These are phyloP conservation scores for Arion vulgaris DNA, from an alignment of 1,140 invertebrate species.

Conservation along the genomic window DNA sequence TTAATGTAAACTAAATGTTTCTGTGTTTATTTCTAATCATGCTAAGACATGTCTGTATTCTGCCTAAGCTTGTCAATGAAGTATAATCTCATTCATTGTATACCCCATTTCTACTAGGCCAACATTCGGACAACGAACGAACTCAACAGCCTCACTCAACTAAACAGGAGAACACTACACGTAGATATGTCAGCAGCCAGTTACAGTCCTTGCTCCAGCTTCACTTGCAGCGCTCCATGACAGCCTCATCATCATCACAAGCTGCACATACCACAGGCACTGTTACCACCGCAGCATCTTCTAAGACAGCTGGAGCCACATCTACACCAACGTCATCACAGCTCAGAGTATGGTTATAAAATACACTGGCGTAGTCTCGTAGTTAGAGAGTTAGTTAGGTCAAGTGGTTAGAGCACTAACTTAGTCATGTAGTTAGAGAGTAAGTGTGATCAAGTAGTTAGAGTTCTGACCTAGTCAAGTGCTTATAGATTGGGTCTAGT, in stretches of 20 bases:
- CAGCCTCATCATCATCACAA: slow-evolving; percentile 27
- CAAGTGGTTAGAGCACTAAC: too few species aligned
- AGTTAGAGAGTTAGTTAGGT: too few species aligned
- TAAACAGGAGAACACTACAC: slow-evolving; percentile 34
- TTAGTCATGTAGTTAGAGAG: too few species aligned
- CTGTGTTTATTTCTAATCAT: too few species aligned
- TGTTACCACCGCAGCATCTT: background rate
- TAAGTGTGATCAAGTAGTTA: too few species aligned
- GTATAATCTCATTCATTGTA: too few species aligned
- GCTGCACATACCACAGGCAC: slow-evolving; percentile 1
- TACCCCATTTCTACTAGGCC: slow-evolving; percentile 2
- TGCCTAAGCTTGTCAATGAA: too few species aligned
- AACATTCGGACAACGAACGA: slow-evolving; percentile 41
- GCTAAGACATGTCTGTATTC: too few species aligned
- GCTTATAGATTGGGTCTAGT: too few species aligned
- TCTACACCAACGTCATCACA: background rate
- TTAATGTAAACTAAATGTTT: too few species aligned
- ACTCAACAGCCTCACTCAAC: slow-evolving; percentile 48
- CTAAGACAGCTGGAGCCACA: background rate
- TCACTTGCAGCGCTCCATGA: slow-evolving; percentile 40
- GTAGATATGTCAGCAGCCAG: slow-evolving; percentile 42
- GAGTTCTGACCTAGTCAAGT: too few species aligned
- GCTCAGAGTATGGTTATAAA: background rate
- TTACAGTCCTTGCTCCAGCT: slow-evolving; percentile 46
- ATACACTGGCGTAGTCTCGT: too few species aligned